Evolutionary conservation across 2,113 vertebrate genomes (phyloP), one percentile per base, ranked within the genome.

Genomic region (Amia ocellicauda): DNA sequence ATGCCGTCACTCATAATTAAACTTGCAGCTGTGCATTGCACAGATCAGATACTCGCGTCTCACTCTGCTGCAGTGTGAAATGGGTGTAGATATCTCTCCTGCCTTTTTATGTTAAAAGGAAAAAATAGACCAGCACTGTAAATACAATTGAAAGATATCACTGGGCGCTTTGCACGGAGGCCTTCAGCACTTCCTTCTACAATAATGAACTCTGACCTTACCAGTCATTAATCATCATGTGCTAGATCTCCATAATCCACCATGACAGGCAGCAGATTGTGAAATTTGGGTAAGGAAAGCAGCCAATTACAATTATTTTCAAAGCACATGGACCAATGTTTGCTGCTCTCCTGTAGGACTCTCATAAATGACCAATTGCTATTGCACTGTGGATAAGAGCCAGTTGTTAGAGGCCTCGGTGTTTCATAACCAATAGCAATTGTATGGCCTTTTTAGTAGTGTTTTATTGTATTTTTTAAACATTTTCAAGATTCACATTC

Each of bases 161-260:
- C 17, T 14, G 17, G 14, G 16, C 29, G 49, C 28, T 13, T 41
- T 54, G 28, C 22, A 17, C 51, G 28, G 40, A 63, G 60, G 80
- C 78, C 60, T 41, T 62, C 78, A 85, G 89, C 89, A 88, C 83
- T 85, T 89, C 89, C 85, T 83, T 82, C 82, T 80, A 89, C 86
- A 90, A 90, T 90, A 82, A 80, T 85, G 79, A 71, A 85, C 86
- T 88, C 78, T 88, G 88, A 86, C 88, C 89, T 75, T 24, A 0
- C 11, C 2, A 77, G 83, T 88, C 90, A 90, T 91, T 88, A 89
- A 91, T 92, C 87, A 82, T 43, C 62, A 62, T 63, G 77, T 90
- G 86, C 86, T 88, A 88, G 83, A 85, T 90, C 88, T 84, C 84
- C 86, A 84, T 86, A 86, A 91, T 92, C 87, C 84, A 90, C 90